Base-by-base conservation (phyloP, 2,797 vertebrate species). In the Pristis pectinata region DNA sequence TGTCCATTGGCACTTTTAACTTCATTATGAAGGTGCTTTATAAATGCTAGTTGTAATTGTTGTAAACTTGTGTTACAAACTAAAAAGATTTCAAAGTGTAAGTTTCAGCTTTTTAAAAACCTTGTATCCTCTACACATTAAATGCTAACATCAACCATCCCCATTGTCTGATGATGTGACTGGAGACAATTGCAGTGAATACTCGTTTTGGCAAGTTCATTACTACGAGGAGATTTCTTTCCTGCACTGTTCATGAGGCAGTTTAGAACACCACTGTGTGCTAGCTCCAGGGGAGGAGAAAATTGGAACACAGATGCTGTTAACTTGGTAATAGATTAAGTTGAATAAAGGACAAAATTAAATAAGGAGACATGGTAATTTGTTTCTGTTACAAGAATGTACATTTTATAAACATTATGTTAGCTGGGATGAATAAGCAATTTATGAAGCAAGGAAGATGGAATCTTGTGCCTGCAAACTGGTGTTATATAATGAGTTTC, bases 271-370 rank as follows among this genome's bases (percentile, higher is more conserved):
- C 44, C 44, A 27, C 44, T 49, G 44, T 83, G 44, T 27, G 3
- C 9, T 91, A 37, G 87, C 56, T 91, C 59, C 59, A 64, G 87
- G 34, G 59, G 19, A 91, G 53, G 85, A 89, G 61, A 91, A n/a
- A 37, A 64, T 37, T 91, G 56, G 34, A n/a, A 82, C 22, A 34
- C 30, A 64, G 19, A 64, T 64, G 59, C n/a, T n/a, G 59, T 91
- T 64, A 91, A 91, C 34, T 91, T 91, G 59, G 30, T n/a, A 91
- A 91, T 19, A 1, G 56, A 61, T 61, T 61, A 89, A 59, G 7
- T 22, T n/a, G 30, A 89, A 67, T 37, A 91, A 91, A 91, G 87
- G 13, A 53, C 87, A 91, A 91, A 91, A 91, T 91, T 61, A n/a
- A 64, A 64, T 91, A 91, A 91, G 59, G 61, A 61, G 5, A 61